Conservation (phyloP, 2,888 invertebrate species). For the Chloroclysta siterata region DNA sequence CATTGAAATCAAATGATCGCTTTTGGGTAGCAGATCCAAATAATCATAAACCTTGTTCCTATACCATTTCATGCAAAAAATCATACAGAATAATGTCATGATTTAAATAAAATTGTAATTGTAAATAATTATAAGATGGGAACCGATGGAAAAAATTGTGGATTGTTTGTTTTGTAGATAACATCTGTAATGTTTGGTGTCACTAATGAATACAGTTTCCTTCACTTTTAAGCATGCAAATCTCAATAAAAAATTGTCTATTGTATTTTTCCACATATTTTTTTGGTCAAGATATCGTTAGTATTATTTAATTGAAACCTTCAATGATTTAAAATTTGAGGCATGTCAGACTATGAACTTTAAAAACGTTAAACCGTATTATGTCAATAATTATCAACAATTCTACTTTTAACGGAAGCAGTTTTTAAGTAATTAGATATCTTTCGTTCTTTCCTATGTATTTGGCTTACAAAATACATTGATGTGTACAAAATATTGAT, state of each 20-base stretch:
- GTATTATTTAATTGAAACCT: too few relatives aligned
- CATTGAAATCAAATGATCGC: constrained; percentile 8
- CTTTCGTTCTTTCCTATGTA: too few relatives aligned
- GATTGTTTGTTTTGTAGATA: constrained; percentile 53
- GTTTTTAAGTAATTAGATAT: too few relatives aligned
- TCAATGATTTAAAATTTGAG: too few relatives aligned
- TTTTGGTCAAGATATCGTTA: neutral
- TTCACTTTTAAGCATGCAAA: constrained; percentile 53
- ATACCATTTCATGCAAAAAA: constrained; percentile 35
- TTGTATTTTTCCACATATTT: neutral
- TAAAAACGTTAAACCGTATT: too few relatives aligned
- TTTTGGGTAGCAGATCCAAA: constrained; percentile 27
- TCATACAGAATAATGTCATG: constrained; percentile 8
- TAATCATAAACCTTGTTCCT: constrained; percentile 18
- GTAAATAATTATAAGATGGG: constrained; percentile 43
- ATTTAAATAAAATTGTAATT: constrained; percentile 18
- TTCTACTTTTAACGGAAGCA: too few relatives aligned
- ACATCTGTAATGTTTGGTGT: constrained; percentile 56
- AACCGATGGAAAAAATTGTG: constrained; percentile 17
- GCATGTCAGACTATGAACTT: too few relatives aligned
- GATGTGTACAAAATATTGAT: too few relatives aligned
- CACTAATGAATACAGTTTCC: constrained; percentile 56
- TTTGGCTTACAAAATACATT: too few relatives aligned
- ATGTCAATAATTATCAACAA: too few relatives aligned
- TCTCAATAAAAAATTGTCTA: neutral